Evolutionary conservation across 2,888 invertebrate genomes (phyloP), one percentile per base, ranked within the genome.

Genomic region (Falcaria lacertinaria): DNA sequence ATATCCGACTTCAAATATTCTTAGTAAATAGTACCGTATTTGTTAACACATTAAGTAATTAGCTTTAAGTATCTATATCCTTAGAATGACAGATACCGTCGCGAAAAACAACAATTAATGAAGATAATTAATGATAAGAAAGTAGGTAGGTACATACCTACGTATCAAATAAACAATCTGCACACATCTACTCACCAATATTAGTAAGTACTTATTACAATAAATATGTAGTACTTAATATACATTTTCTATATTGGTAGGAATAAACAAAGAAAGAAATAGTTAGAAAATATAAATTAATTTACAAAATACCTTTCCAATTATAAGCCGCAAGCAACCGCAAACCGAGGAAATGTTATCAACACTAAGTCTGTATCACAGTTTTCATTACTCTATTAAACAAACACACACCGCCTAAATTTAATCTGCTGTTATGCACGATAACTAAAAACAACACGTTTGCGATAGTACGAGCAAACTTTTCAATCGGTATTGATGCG

Each of bases 391-490:
- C 54, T 72, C 65, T 74, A 79, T 78, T 69, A 74, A 76, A 76
- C 76, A 83, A 84, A 81, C 72, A 74, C 60, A 69, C 70, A 71
- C n/a, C n/a, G n/a, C n/a, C n/a, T n/a, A n/a, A n/a, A n/a, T n/a
- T n/a, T n/a, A n/a, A n/a, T n/a, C n/a, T n/a, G 69, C 59, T 54
- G 56, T 48, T 51, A 59, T 66, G 54, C 64, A 47, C 48, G 56
- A 49, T 57, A 57, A 54, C 50, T 57, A 56, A 54, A 36, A 34
- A 46, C n/a, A n/a, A n/a, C n/a, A n/a, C n/a, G n/a, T n/a, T n/a
- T n/a, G n/a, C n/a, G n/a, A 53, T 16, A 52, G 49, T 51, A 45
- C 52, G 17, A 17, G 11, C 8, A 1, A 3, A 28, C 28, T 11
- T 11, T 28, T 7, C 11, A 7, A 28, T 28, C 22, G 19, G 2